phyloP scores from a whole-genome alignment of 1,140 invertebrate species.

The Pseudomyrmex gracilis region DNA sequence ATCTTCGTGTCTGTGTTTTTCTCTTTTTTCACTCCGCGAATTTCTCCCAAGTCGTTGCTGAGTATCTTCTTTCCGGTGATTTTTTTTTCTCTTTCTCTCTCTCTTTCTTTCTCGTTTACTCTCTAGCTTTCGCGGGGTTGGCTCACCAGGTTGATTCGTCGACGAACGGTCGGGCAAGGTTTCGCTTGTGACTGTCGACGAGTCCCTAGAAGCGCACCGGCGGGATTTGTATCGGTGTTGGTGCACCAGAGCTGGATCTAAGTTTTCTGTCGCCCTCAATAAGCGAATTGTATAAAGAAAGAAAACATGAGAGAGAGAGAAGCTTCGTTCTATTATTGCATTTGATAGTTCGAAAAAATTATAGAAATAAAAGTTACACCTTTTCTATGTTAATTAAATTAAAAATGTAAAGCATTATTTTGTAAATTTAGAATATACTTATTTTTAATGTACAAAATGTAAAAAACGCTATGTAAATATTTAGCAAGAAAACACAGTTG shows the following conservation, averaged over 20 bases:
- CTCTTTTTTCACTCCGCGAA: conserved; percentile 31
- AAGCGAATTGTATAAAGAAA: conserved; percentile 19
- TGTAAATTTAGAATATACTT: no score
- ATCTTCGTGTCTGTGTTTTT: conserved; percentile 44
- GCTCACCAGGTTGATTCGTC: conserved; percentile 59
- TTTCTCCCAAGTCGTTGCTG: neutral
- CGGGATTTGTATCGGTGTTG: conserved; percentile 28
- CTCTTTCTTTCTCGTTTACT: neutral
- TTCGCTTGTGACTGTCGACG: conserved; percentile 47
- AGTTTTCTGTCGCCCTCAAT: conserved; percentile 18
- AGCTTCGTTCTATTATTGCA: no score
- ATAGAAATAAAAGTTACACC: neutral
- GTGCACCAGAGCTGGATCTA: conserved; percentile 41
- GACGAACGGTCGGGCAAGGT: conserved; percentile 31
- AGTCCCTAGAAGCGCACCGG: conserved; percentile 39
- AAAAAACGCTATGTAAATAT: no score
- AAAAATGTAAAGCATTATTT: no score
- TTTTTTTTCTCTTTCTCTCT: neutral
- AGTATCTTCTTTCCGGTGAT: neutral
- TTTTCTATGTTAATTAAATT: no score
- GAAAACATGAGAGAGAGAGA: neutral
- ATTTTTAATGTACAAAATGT: no score
- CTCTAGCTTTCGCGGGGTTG: conserved; percentile 27
- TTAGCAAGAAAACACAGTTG: no score
- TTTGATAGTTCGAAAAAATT: no score